These are phyloP conservation scores for Anarsia innoxiella DNA, from an alignment of 2,888 invertebrate species.

Conservation along the genomic window DNA sequence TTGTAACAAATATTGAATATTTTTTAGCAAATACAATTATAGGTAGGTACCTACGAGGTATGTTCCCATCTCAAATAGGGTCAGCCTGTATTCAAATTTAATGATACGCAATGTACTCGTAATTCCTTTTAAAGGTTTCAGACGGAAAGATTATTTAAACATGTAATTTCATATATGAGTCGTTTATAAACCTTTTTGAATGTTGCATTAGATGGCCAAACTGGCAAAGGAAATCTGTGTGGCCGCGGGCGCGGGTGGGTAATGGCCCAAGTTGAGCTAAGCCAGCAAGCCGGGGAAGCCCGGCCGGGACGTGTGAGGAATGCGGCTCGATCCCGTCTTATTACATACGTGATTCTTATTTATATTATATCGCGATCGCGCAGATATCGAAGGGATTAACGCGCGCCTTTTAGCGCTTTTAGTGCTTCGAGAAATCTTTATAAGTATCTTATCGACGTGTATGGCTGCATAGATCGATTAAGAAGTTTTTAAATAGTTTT, in stretches of 20 bases:
- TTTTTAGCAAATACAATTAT: too few species aligned
- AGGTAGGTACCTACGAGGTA: too few species aligned
- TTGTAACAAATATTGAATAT: too few species aligned
- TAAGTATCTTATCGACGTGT: constrained; percentile 39
- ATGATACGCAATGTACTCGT: too few species aligned
- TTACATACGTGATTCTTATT: constrained; percentile 75
- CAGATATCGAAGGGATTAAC: constrained; percentile 62
- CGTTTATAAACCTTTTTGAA: constrained; percentile 12
- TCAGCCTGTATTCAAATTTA: too few species aligned
- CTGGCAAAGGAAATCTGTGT: constrained; percentile 30
- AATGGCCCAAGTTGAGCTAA: constrained; percentile 67
- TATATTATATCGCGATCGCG: constrained; percentile 66
- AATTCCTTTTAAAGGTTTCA: neutral
- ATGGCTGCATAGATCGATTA: too few species aligned
- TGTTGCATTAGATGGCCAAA: constrained; percentile 13
- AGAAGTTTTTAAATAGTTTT: too few species aligned
- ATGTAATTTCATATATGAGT: constrained; percentile 8
- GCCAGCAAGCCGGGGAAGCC: constrained; percentile 29
- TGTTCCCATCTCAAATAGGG: too few species aligned
- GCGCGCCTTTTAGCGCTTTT: constrained; percentile 49
- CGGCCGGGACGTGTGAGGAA: constrained; percentile 61
- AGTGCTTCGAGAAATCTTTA: constrained; percentile 40
- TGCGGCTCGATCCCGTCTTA: constrained; percentile 52
- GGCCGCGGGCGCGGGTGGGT: constrained; percentile 42
- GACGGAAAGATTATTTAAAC: constrained; percentile 6